These are phyloP conservation scores for Malurus leucopterus DNA, from an alignment of 2,797 vertebrate species.

Conservation along the genomic window DNA sequence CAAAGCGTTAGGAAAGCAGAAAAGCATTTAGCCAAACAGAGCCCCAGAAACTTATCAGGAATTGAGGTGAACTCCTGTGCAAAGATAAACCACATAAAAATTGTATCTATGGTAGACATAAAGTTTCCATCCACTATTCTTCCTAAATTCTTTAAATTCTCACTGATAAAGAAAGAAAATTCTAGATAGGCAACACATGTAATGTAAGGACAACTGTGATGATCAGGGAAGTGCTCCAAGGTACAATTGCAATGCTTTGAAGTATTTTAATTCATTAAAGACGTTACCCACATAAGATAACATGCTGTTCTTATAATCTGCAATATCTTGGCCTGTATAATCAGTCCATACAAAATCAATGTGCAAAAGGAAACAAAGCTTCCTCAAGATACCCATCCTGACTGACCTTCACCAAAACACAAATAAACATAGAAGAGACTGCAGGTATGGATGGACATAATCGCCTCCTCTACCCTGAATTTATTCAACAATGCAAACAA, in stretches of 20 bases:
- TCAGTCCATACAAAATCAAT: background rate
- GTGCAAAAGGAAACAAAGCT: background rate
- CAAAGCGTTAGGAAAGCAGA: background rate
- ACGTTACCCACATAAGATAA: background rate
- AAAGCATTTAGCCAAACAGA: background rate
- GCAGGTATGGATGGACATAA: background rate
- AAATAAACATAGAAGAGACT: background rate
- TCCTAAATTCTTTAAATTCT: background rate
- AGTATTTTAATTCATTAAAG: background rate
- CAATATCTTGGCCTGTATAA: background rate
- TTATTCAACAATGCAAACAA: background rate
- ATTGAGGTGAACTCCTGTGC: background rate
- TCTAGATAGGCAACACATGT: background rate
- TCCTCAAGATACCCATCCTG: background rate
- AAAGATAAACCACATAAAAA: background rate
- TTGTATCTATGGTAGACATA: background rate
- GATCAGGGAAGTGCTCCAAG: background rate
- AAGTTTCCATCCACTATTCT: background rate
- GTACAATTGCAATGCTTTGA: background rate
- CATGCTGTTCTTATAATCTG: background rate
- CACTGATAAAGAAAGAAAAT: background rate
- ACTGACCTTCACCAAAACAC: background rate
- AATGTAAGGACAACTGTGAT: background rate
- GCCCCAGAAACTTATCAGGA: background rate
- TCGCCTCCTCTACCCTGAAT: background rate